phyloP scores from a whole-genome alignment of 2,888 invertebrate species.

The Crossocerus cetratus region DNA sequence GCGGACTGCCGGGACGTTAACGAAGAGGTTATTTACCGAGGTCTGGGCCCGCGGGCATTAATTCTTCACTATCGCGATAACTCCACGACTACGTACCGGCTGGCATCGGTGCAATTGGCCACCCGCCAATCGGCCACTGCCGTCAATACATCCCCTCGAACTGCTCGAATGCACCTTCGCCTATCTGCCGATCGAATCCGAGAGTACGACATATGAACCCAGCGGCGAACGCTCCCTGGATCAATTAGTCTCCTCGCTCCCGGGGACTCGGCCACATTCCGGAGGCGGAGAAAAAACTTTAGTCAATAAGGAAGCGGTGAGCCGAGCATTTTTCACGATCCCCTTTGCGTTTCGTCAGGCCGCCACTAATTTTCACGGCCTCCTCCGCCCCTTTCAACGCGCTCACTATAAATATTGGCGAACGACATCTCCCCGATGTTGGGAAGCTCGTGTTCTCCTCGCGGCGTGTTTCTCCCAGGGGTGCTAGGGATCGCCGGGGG shows the following conservation, averaged over 20 bases:
- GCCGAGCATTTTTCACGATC: neutral
- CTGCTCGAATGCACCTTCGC: slow-evolving; percentile 14
- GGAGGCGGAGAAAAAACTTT: neutral
- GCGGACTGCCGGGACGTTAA: slow-evolving; percentile 38
- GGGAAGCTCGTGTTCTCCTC: neutral
- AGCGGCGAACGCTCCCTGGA: neutral
- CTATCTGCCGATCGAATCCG: slow-evolving; percentile 33
- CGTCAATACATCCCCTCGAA: slow-evolving; percentile 45
- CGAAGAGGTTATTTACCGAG: slow-evolving; percentile 54
- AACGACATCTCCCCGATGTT: neutral
- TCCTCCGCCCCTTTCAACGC: slow-evolving; percentile 15
- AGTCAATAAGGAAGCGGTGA: slow-evolving; percentile 11
- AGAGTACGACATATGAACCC: neutral
- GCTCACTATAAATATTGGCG: slow-evolving; percentile 3
- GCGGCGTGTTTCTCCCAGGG: too few species aligned
- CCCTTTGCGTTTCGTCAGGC: neutral
- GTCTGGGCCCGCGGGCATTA: slow-evolving; percentile 34
- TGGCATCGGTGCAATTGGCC: slow-evolving; percentile 66
- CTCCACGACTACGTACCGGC: slow-evolving; percentile 32
- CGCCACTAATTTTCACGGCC: too few species aligned
- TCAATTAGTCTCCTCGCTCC: neutral
- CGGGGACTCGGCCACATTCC: neutral
- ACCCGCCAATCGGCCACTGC: slow-evolving; percentile 57
- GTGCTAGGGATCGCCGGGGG: neutral
- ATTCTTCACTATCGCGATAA: slow-evolving; percentile 57